Evolutionary conservation across 2,113 vertebrate species (phyloP).

Genomic region (Crocuta crocuta): DNA sequence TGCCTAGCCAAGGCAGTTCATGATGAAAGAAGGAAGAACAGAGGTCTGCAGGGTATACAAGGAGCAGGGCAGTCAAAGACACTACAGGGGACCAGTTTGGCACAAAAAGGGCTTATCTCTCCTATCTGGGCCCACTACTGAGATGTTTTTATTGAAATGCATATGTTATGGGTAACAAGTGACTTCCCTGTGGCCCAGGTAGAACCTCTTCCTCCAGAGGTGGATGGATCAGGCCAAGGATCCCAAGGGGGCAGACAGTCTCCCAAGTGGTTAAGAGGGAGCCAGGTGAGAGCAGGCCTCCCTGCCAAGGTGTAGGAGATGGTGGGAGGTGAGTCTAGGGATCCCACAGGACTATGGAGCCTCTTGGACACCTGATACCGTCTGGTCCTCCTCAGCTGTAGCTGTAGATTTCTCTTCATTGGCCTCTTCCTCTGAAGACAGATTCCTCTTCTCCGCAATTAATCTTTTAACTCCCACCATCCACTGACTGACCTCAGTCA

Average conservation of each 20-base stretch:
- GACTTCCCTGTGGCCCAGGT: background rate
- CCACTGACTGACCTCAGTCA: conserved; percentile 97
- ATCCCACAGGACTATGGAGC: conserved; percentile 39
- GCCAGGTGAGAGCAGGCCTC: conserved; percentile 38
- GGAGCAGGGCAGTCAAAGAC: background rate
- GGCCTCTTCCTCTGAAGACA: conserved; percentile 79
- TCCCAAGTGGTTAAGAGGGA: conserved; percentile 42
- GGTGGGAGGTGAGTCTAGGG: background rate
- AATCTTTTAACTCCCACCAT: conserved; percentile 97
- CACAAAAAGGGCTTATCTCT: background rate
- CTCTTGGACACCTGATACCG: conserved; percentile 21
- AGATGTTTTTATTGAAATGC: conserved; percentile 79
- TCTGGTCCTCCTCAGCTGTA: conserved; percentile 60
- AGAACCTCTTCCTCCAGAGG: conserved; percentile 14
- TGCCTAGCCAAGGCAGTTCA: conserved; percentile 9
- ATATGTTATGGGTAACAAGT: conserved; percentile 44
- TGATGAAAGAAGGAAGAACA: background rate
- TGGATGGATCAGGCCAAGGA: conserved; percentile 37
- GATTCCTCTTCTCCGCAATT: conserved; percentile 92
- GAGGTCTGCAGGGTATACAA: background rate
- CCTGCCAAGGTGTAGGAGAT: conserved; percentile 6
- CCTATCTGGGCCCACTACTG: conserved; percentile 4
- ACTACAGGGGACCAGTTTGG: background rate
- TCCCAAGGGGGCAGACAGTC: background rate
- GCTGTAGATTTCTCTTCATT: conserved; percentile 12